Base-by-base conservation (phyloP, 2,888 invertebrate species). In the Cylindroiulus punctatus region DNA sequence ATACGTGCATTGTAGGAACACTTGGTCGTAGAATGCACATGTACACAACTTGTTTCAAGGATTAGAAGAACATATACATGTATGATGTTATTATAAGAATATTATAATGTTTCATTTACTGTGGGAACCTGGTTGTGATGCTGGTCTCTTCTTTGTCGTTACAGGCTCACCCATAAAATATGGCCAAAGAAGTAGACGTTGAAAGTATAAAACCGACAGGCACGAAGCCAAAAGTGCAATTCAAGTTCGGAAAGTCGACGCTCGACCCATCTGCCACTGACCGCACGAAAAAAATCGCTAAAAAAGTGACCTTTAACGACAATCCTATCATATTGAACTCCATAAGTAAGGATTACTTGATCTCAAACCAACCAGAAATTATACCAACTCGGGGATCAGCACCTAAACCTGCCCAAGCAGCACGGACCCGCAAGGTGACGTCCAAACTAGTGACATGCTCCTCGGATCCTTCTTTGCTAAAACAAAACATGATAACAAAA, bases 301-400 rank as follows among this genome's bases (percentile, higher is more conserved):
- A 83, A 26, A 83, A 83, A 83, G 83, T 83, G 40, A 83, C 83
- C 36, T 83, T 83, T n/a, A 83, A 83, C 26, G 83, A 83, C 7
- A 83, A 42, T 42, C 83, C 83, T 3, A 83, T 83, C 42, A 44
- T 83, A 26, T 83, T 83, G 26, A 44, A 83, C 44, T 40, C 44
- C 40, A n/a, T 44, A n/a, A 40, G 14, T 22, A 83, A 19, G n/a
- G 44, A 83, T 22, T 83, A 83, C 10, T 42, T 40, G n/a, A 40
- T 44, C 40, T 22, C 40, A n/a, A 83, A 83, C 14, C 40, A 40
- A 10, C n/a, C 76, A 30, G 76, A 76, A 4, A 76, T 17, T 32
- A 76, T 76, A 14, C 76, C 76, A 14, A 14, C 76, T 30, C 26
- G 26, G 30, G 12, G 17, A 7, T 40, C n/a, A 83, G n/a, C 22